Evolutionary conservation across 64 coral and sea anemone species (phyloP), one percentile per base, ranked within the genome.

Genomic region (Stylophora pistillata): DNA sequence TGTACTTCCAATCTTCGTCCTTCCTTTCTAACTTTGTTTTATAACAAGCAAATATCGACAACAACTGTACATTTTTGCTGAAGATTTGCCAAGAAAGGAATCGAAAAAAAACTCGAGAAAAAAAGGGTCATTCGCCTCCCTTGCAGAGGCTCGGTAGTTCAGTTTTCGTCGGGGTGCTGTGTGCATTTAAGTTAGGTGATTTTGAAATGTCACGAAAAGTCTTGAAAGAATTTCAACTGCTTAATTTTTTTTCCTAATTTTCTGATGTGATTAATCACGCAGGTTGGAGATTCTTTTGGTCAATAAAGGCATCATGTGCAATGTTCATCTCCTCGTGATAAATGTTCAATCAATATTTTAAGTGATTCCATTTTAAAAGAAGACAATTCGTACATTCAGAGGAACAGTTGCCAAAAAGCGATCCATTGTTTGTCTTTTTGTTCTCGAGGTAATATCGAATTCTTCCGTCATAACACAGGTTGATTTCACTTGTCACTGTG

Each of bases 361-460:
- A n/a, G 10, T 41, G 53, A 68, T 68, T 13, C 34, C 52, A 69
- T 53, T 34, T 68, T 26, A 9, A 21, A 31, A 69, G 33, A n/a
- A 26, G 68, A 52, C 58, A 26, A 18, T 12, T 68, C 21, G 9
- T 53, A 53, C 31, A 41, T 66, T 69, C 68, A 7, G 34, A 32
- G 80, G 58, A 53, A 29, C 21, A 14, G 80, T 84, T 68, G 80
- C 80, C 79, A 84, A 84, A 55, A 84, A 69, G 21, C 64, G 10
- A 32, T 37, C 53, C 26, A 82, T 53, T 71, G 62, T 69, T 84
- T 54, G 63, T 47, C 64, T 52, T 65, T 68, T 53, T 53, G 30
- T 79, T 79, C 73, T 60, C 14, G 18, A 59, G 17, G 59, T 59
- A 58, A 79, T 18, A 26, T 11, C 5, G 20, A 68, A 68, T 25